Base-by-base conservation (phyloP, 2,888 invertebrate species). In the Troides aeacus region DNA sequence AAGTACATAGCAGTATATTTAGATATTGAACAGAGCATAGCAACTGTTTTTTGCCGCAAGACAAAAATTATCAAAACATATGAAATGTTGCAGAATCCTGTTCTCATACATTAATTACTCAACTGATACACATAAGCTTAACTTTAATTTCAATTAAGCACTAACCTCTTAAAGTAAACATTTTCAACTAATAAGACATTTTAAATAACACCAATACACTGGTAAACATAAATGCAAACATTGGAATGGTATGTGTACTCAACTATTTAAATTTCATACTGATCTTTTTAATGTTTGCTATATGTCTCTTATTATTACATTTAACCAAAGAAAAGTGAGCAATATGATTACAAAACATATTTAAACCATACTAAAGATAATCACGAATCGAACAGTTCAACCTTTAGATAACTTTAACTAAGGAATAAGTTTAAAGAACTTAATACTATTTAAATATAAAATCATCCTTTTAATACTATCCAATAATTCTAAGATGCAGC, bases 71-170 rank as follows among this genome's bases (percentile, higher is more conserved):
- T 30, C 30, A 30, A 30, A 42, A 42, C 12, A 46, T 42, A 12
- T 42, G 12, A 46, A 46, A 3, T 15, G 12, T 46, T 46, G 12
- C 46, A 12, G 15, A 46, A 4, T 17, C 15, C 46, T 12, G 46
- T 46, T 46, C n/a, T n/a, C n/a, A 76, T 72, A 59, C 24, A 59
- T 24, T 24, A 30, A 30, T 4, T 30, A 24, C 58, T 59, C 12
- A 23, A 36, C 36, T 36, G 60, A 15, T 60, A 36, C 61, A 61
- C 21, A 61, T 61, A 61, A 61, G 30, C 61, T 39, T 58, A 58
- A 58, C 57, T 23, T 58, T 58, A 57, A 57, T 23, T 57, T 59
- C 46, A 42, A 24, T 17, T 12, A 57, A 36, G 61, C 30, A 61
- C 61, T 61, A 61, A 61, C 30, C 36, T 23, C 36, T 61, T 39